Conservation (phyloP, 2,113 vertebrate genomes). For the Oreochromis aureus region DNA sequence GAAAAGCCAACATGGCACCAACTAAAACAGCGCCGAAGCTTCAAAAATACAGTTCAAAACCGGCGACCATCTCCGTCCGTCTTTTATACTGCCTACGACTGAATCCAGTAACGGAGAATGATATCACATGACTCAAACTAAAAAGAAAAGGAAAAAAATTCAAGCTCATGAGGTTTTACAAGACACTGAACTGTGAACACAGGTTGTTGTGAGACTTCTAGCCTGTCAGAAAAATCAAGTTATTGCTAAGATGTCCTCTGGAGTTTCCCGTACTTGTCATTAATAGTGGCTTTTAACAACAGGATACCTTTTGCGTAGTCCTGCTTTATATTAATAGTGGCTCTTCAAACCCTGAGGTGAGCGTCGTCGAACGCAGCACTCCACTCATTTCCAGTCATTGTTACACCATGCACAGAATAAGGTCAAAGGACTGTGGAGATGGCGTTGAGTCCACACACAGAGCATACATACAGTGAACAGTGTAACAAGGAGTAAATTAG, state of each 20-base stretch:
- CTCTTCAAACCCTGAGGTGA: constrained; percentile 70
- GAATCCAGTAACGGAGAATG: constrained; percentile 58
- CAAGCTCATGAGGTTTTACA: constrained; percentile 62
- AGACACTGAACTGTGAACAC: constrained; percentile 53
- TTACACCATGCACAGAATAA: constrained; percentile 58
- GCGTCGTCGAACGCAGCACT: constrained; percentile 54
- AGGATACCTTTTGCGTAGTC: constrained; percentile 33
- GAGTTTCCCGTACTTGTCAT: constrained; percentile 31
- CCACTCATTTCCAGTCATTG: constrained; percentile 65
- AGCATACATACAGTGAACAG: constrained; percentile 54
- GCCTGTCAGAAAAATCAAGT: constrained; percentile 56
- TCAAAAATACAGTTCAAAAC: not conserved
- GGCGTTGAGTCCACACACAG: constrained; percentile 36
- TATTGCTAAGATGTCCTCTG: constrained; percentile 61
- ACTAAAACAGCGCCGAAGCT: not conserved
- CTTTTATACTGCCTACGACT: not conserved
- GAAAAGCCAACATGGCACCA: not conserved
- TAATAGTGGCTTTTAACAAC: constrained; percentile 60
- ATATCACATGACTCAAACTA: constrained; percentile 37
- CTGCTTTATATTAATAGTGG: constrained; percentile 54
- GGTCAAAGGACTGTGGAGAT: constrained; percentile 46
- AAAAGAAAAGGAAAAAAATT: constrained; percentile 1
- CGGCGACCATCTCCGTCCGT: not conserved
- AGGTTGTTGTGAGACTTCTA: constrained; percentile 30
- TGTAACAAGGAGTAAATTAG: constrained; percentile 63